Evolutionary conservation across 2,888 invertebrate genomes (phyloP), one percentile per base, ranked within the genome.

Genomic region (Dynastes grantii): DNA sequence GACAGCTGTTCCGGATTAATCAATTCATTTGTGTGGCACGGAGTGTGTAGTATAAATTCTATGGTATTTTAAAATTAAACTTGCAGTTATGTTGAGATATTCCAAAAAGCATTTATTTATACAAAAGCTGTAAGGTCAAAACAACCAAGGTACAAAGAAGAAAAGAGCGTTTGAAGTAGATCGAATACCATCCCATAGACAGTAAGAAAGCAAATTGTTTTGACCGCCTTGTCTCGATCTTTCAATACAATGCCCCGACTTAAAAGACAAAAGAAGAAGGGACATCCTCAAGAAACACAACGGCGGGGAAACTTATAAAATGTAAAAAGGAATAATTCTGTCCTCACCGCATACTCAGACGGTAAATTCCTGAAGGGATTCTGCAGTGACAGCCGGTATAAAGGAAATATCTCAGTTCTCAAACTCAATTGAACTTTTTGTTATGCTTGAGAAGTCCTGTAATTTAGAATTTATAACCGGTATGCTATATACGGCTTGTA

Each of bases 351-450:
- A 73, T 58, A 73, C 58, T 51, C 73, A 58, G 67, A 76, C 79
- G 79, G 64, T 79, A 79, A 70, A 79, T 79, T 77, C 79, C 76
- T 63, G 13, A 11, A 76, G 73, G 79, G 79, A 63, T 78, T 76
- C 64, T 76, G 37, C 65, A 77, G 77, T 76, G 77, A 77, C 78
- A 80, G 78, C 55, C 61, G 80, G 78, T 79, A 77, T 77, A 77
- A 81, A 81, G 79, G 77, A 82, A 82, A 82, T 76, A 76, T 82
- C 82, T 80, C 81, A 82, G 81, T 83, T 83, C 80, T 77, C 78
- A 81, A 82, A 83, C 82, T 82, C 83, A 83, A 83, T 83, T 83
- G 82, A 83, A 83, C 82, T 83, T 83, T 80, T 81, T 81, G 82
- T 81, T 82, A 83, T 83, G 82, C 83, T 81, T 80, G 81, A 82